Percentiles rank a stretch among this genome's conserved stretches.
Conservation (phyloP, 2,797 vertebrate species). For the Characodon lateralis region DNA sequence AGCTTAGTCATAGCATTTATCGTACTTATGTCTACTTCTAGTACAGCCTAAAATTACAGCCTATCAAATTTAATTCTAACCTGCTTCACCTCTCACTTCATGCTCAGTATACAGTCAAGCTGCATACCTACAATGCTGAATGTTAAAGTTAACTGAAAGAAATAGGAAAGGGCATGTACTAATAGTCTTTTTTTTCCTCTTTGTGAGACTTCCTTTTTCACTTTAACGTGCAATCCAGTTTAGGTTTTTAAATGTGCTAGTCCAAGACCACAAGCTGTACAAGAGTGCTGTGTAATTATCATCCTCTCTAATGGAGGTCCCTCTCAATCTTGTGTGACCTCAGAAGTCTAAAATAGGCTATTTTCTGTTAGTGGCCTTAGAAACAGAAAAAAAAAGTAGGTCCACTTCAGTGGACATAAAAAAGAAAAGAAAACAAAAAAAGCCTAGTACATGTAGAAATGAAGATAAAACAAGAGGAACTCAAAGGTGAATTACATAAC, state of each 20-base stretch:
- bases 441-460: slow-evolving; percentile 37
- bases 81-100: background rate
- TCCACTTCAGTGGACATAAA: slow-evolving; percentile 31
- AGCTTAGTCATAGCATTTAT: slow-evolving; percentile 3
- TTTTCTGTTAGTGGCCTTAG: slow-evolving; percentile 60
- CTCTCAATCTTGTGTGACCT: slow-evolving; percentile 46
- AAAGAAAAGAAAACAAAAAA: background rate
- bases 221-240: slow-evolving; percentile 38
- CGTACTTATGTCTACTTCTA: background rate
- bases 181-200: slow-evolving; percentile 4
- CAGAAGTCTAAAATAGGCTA: slow-evolving; percentile 64
- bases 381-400: background rate
- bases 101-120: background rate
- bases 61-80: slow-evolving; percentile 24
- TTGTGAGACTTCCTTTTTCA: slow-evolving; percentile 15
- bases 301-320: slow-evolving; percentile 65
- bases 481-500: slow-evolving; percentile 45
- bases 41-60: slow-evolving; percentile 8
- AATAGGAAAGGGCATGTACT: background rate
- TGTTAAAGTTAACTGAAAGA: slow-evolving; percentile 4
- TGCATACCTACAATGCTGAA: background rate
- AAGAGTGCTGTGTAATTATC: slow-evolving; percentile 72
- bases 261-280: slow-evolving; percentile 51
- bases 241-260: slow-evolving; percentile 54
- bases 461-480: slow-evolving; percentile 52